Percentiles rank a stretch among this genome's conserved stretches.
Conservation (phyloP, 2,888 invertebrate genomes). For the Meliscaeva auricollis region DNA sequence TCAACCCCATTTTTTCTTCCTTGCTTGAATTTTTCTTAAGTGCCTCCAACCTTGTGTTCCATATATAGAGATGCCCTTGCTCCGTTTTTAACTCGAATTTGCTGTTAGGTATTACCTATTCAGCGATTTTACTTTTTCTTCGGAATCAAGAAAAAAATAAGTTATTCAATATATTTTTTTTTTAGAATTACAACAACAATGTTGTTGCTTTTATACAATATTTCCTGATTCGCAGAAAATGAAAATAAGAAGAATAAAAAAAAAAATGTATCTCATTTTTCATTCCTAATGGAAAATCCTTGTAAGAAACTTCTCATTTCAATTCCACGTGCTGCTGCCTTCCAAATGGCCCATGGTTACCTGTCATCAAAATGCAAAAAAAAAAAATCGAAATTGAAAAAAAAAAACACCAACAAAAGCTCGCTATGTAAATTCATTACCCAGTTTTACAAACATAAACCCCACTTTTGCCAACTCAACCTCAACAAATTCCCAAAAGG, state of each 20-base stretch:
- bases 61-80: too few species aligned
- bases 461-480: conserved; percentile 15
- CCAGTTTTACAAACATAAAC: conserved; percentile 56
- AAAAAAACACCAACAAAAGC: conserved; percentile 15
- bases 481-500: conserved; percentile 44
- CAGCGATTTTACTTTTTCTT: too few species aligned
- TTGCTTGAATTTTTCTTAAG: too few species aligned
- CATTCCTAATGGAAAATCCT: conserved; percentile 69
- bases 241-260: not conserved
- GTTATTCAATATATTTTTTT: not conserved
- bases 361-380: conserved; percentile 8
- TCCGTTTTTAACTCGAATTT: too few species aligned
- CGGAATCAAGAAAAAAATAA: too few species aligned
- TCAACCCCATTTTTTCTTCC: too few species aligned
- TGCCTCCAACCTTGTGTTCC: too few species aligned
- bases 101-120: too few species aligned
- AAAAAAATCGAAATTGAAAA: not conserved
- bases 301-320: conserved; percentile 22
- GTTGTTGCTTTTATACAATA: not conserved
- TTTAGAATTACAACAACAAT: not conserved
- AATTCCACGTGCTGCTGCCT: conserved; percentile 26
- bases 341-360: conserved; percentile 29
- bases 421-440: conserved; percentile 45
- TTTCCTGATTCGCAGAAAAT: conserved; percentile 7
- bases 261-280: conserved; percentile 48